Percentiles rank a stretch among this genome's conserved stretches.
Evolutionary conservation across 1,140 invertebrate genomes (phyloP).

Genomic region (Drosophila asahinai): DNA sequence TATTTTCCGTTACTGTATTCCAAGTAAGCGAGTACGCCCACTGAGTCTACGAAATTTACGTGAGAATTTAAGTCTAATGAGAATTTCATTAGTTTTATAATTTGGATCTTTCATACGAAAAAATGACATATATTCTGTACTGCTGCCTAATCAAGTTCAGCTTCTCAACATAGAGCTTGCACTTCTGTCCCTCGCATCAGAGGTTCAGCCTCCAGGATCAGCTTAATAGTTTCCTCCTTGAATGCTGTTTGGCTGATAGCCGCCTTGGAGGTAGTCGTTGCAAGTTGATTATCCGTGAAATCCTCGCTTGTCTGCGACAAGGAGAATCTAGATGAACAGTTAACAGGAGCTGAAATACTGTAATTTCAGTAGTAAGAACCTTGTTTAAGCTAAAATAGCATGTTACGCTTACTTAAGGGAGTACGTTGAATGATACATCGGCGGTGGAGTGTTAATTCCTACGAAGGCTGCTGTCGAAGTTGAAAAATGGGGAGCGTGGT

Average conservation of each 20-base stretch:
- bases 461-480: constrained; percentile 41
- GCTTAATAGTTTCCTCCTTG: constrained; percentile 48
- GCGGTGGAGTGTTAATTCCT: constrained; percentile 73
- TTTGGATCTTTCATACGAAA: not conserved
- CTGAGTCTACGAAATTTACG: not conserved
- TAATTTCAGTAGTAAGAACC: not conserved
- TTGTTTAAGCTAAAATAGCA: not conserved
- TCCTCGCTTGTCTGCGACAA: constrained; percentile 52
- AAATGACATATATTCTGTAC: too few species aligned
- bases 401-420: constrained; percentile 67
- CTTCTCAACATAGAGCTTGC: constrained; percentile 53
- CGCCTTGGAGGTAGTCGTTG: constrained; percentile 21
- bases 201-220: constrained; percentile 30
- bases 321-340: constrained; percentile 12
- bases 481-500: constrained; percentile 49
- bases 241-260: constrained; percentile 49
- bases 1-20: not conserved
- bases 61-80: not conserved
- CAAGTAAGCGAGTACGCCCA: not conserved
- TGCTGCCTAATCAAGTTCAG: constrained; percentile 49
- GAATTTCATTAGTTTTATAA: not conserved
- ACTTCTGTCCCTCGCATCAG: constrained; percentile 28
- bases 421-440: constrained; percentile 79
- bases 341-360: constrained; percentile 41
- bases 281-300: constrained; percentile 30